These are phyloP conservation scores for Gastrophryne carolinensis DNA, from an alignment of 2,797 vertebrate species.

Conservation along the genomic window DNA sequence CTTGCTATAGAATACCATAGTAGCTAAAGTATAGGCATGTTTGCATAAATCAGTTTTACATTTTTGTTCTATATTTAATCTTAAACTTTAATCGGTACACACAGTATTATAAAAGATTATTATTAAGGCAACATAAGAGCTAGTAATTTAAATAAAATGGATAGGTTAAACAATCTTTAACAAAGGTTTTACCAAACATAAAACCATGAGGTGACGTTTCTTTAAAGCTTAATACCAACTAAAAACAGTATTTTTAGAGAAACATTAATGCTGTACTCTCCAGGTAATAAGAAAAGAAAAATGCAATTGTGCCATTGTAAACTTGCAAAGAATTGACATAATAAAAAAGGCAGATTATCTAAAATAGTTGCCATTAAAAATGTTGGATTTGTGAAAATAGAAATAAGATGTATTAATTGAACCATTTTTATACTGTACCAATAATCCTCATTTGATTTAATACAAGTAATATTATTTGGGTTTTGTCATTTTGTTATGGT, in stretches of 20 bases:
- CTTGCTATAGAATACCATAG: no score
- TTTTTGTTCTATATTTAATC: no score
- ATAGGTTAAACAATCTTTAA: background rate
- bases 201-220: background rate
- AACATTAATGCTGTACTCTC: conserved; percentile 8
- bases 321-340: background rate
- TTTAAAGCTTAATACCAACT: background rate
- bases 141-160: background rate
- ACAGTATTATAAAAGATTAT: no score
- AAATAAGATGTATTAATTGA: background rate
- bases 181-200: background rate
- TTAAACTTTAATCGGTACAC: no score
- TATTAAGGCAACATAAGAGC: no score
- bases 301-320: background rate
- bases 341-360: conserved; percentile 12
- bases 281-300: conserved; percentile 13
- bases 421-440: background rate
- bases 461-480: no score
- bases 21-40: no score
- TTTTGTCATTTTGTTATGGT: no score
- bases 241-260: conserved; percentile 8
- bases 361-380: conserved; percentile 10
- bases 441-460: no score
- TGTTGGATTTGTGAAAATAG: background rate
- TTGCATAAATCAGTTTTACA: no score